A percentile compares a stretch with the other conserved stretches of the same genome.
These are phyloP conservation scores for Thumatha senex DNA, from an alignment of 2,888 invertebrate genomes.

Conservation along the genomic window DNA sequence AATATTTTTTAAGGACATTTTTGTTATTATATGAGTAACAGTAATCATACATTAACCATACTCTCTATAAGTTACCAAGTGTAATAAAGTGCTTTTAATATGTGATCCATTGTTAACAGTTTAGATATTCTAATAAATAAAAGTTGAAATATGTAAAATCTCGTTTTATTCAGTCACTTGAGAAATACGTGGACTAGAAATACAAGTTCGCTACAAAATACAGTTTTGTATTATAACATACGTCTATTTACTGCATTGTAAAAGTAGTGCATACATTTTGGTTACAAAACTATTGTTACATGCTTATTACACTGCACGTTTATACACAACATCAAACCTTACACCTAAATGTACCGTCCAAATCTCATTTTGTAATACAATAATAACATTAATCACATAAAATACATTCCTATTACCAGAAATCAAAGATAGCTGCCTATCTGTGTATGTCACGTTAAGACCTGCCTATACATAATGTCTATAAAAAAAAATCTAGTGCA, in stretches of 20 bases:
- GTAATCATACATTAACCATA: slow-evolving; percentile 5
- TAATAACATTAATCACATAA: too few relatives aligned
- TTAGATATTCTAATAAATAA: slow-evolving; percentile 7
- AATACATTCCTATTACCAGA: too few relatives aligned
- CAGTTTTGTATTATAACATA: background rate
- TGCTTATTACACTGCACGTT: background rate
- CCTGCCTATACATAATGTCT: too few relatives aligned
- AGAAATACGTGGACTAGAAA: slow-evolving; percentile 18
- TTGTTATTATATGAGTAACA: background rate
- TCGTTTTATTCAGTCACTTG: slow-evolving; percentile 30
- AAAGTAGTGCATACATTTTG: background rate
- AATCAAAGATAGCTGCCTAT: too few relatives aligned
- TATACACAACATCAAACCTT: too few relatives aligned
- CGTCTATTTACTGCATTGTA: background rate
- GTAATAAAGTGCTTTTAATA: slow-evolving; percentile 1
- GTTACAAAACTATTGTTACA: slow-evolving; percentile 1
- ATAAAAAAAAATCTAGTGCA: too few relatives aligned
- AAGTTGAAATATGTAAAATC: slow-evolving; percentile 3
- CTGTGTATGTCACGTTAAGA: too few relatives aligned
- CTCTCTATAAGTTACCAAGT: slow-evolving; percentile 29
- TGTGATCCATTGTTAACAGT: slow-evolving; percentile 9
- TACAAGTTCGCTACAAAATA: slow-evolving; percentile 7
- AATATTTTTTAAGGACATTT: slow-evolving; percentile 35
- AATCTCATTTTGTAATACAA: too few relatives aligned
- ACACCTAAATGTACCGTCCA: too few relatives aligned